These are phyloP conservation scores for Anolis apletophallus DNA, from an alignment of 2,797 vertebrate species.

Conservation along the genomic window DNA sequence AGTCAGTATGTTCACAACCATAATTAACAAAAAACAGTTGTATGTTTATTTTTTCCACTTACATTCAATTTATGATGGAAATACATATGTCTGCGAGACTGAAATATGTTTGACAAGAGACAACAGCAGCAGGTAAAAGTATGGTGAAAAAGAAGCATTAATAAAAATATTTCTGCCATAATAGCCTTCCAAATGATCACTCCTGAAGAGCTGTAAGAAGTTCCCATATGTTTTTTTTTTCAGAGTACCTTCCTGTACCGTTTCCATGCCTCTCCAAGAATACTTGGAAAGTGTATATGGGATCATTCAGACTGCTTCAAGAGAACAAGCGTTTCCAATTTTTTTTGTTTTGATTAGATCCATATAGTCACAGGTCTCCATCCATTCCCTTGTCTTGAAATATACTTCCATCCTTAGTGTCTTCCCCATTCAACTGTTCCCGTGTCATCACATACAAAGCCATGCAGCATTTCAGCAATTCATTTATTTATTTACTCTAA, in stretches of 20 bases:
- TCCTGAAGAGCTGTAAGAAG: slow-evolving; percentile 55
- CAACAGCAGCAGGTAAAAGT: slow-evolving; percentile 60
- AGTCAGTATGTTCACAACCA: slow-evolving; percentile 46
- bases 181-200: slow-evolving; percentile 65
- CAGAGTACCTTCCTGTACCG: slow-evolving; percentile 42
- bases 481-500: too few relatives aligned
- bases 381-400: too few relatives aligned
- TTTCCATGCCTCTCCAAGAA: slow-evolving; percentile 23
- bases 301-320: too few relatives aligned
- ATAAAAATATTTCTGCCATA: slow-evolving; percentile 70
- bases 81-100: slow-evolving; percentile 69
- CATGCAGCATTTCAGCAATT: too few relatives aligned
- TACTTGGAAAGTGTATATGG: background rate
- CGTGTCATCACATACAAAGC: too few relatives aligned
- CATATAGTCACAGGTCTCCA: too few relatives aligned
- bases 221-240: slow-evolving; percentile 60
- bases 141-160: slow-evolving; percentile 61
- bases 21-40: slow-evolving; percentile 59
- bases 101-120: slow-evolving; percentile 61
- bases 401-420: too few relatives aligned
- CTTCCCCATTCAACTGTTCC: too few relatives aligned
- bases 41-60: slow-evolving; percentile 67
- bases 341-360: too few relatives aligned
- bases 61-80: slow-evolving; percentile 68
- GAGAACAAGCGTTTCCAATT: too few relatives aligned